A percentile compares a stretch with the other conserved stretches of the same genome.
These are phyloP conservation scores for Hylyphantes graminicola DNA, from an alignment of 1,140 invertebrate species.

Conservation along the genomic window DNA sequence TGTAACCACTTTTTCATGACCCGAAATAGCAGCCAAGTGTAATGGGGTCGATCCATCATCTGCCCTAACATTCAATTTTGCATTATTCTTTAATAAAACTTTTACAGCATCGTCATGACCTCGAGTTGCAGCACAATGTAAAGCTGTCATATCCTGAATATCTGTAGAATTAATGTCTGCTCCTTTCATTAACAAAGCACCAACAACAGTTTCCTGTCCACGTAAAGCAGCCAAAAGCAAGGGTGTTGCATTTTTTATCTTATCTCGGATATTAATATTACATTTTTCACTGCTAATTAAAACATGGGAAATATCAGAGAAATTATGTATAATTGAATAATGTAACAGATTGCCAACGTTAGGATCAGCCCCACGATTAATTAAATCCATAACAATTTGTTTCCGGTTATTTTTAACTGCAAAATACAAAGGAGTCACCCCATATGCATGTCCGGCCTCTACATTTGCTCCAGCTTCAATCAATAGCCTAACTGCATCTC, in stretches of 20 bases:
- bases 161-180: conserved; percentile 16
- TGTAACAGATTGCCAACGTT: no score
- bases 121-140: background rate
- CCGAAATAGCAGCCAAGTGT: conserved; percentile 36
- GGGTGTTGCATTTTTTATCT: background rate
- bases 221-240: conserved; percentile 14
- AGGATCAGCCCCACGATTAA: no score
- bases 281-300: no score
- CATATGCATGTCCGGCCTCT: background rate
- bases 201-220: background rate
- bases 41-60: conserved; percentile 37
- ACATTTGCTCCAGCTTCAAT: conserved; percentile 25
- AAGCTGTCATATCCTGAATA: background rate
- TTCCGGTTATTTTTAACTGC: no score
- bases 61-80: background rate
- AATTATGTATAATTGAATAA: no score
- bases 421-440: no score
- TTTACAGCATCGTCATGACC: conserved; percentile 1
- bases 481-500: conserved; percentile 33
- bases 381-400: no score
- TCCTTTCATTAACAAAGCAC: conserved; percentile 14
- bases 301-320: no score
- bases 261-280: no score
- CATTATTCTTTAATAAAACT: conserved; percentile 7
- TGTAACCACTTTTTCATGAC: conserved; percentile 29